Percentiles rank a stretch among this genome's conserved stretches.
phyloP scores from a whole-genome alignment of 2,888 invertebrate species.

The Xanthia icteritia region DNA sequence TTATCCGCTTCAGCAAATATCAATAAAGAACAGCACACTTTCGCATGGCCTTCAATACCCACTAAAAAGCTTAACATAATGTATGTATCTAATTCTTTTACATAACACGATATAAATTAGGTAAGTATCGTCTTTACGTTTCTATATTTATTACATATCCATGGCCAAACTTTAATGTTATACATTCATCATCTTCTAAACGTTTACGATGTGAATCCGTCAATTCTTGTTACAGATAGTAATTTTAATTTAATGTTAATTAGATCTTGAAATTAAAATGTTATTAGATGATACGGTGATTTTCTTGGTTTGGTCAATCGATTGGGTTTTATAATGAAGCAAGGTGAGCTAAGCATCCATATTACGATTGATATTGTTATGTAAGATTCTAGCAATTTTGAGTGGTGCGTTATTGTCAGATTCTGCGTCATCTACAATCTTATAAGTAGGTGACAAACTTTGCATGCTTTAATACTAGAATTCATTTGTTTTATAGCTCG shows the following conservation, averaged over 20 bases:
- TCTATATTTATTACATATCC: constrained; percentile 44
- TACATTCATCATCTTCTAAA: constrained; percentile 55
- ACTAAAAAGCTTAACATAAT: constrained; percentile 28
- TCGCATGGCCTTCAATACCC: constrained; percentile 11
- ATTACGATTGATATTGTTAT: constrained; percentile 38
- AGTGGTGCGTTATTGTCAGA: constrained; percentile 14
- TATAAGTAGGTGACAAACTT: background rate
- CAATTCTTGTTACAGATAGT: constrained; percentile 60
- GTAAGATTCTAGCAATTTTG: constrained; percentile 24
- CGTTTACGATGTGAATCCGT: constrained; percentile 51
- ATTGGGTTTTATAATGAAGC: constrained; percentile 55
- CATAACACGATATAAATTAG: constrained; percentile 30
- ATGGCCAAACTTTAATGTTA: constrained; percentile 56
- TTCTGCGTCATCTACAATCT: constrained; percentile 11
- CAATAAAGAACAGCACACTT: constrained; percentile 4
- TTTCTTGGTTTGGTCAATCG: constrained; percentile 49
- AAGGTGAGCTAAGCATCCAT: constrained; percentile 43
- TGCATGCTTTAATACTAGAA: background rate
- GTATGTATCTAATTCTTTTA: constrained; percentile 27
- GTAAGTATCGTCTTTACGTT: constrained; percentile 46
- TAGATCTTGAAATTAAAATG: constrained; percentile 39
- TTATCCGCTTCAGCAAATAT: background rate
- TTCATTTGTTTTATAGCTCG: background rate
- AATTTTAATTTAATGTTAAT: constrained; percentile 64
- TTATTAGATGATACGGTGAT: constrained; percentile 65